A percentile compares a stretch with the other conserved stretches of the same genome.
Evolutionary conservation across 2,113 vertebrate species (phyloP).

Genomic region (Misgurnus mizolepis): DNA sequence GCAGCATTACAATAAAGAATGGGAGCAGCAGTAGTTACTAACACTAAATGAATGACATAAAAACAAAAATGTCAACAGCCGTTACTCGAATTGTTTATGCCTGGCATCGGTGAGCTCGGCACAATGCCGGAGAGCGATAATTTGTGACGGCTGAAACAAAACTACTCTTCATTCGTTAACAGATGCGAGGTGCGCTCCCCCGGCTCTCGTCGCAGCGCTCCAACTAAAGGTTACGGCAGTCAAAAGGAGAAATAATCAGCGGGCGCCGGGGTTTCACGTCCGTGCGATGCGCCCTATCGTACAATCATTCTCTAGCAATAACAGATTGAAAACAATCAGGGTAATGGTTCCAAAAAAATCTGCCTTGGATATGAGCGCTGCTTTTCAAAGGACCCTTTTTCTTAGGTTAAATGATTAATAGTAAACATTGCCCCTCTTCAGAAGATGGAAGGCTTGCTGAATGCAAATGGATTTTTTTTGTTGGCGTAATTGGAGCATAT

Average conservation of each 20-base stretch:
- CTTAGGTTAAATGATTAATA: constrained; percentile 48
- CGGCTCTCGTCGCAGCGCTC: constrained; percentile 44
- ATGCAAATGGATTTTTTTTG: constrained; percentile 41
- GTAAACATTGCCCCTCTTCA: constrained; percentile 3
- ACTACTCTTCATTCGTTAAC: constrained; percentile 45
- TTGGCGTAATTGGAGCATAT: constrained; percentile 48
- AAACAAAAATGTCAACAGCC: constrained; percentile 39
- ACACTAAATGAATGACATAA: constrained; percentile 33
- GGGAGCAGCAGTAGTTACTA: constrained; percentile 36
- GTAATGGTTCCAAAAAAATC: constrained; percentile 23
- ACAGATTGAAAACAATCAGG: constrained; percentile 47
- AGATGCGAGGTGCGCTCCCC: constrained; percentile 39
- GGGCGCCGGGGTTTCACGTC: neutral
- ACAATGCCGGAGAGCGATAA: neutral
- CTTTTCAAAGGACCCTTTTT: constrained; percentile 16
- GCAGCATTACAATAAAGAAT: constrained; percentile 38
- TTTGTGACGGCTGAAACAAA: constrained; percentile 23
- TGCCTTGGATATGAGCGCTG: neutral
- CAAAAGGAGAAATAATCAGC: constrained; percentile 53
- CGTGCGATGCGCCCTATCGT: constrained; percentile 17
- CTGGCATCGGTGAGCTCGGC: constrained; percentile 20
- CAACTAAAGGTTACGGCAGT: constrained; percentile 57
- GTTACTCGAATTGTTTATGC: constrained; percentile 2
- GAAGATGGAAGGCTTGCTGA: constrained; percentile 30
- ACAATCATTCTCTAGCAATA: constrained; percentile 39